Conservation (phyloP, 2,797 vertebrate species). For the Scleropages formosus region DNA sequence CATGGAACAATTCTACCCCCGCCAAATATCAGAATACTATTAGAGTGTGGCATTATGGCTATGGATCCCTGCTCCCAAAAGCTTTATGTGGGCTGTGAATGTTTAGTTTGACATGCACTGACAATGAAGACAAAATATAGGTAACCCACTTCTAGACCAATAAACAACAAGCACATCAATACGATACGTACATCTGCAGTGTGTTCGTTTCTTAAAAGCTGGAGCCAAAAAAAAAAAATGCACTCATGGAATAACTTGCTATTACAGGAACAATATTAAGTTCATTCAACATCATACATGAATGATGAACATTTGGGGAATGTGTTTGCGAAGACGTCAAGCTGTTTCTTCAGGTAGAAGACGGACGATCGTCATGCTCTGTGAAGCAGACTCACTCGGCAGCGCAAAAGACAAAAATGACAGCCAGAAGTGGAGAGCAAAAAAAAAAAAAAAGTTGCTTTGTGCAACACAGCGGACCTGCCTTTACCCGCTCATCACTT, state of each 20-base stretch:
- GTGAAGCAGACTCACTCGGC: background rate
- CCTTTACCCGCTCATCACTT: conserved; percentile 33
- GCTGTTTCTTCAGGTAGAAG: background rate
- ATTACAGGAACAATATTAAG: conserved; percentile 16
- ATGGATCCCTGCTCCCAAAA: no score
- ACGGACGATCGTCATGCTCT: background rate
- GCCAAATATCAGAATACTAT: no score
- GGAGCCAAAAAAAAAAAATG: background rate
- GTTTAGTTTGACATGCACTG: background rate
- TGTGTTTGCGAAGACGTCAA: background rate
- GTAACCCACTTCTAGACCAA: background rate
- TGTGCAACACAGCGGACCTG: conserved; percentile 38
- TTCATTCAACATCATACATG: background rate
- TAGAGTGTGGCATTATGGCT: no score
- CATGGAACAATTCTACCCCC: no score
- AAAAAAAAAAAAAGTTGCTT: conserved; percentile 24
- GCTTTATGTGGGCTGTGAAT: background rate
- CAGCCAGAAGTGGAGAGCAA: background rate
- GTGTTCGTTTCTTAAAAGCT: background rate
- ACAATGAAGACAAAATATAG: background rate
- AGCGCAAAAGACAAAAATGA: conserved; percentile 15
- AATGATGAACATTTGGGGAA: background rate
- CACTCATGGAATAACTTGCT: background rate
- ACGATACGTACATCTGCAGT: background rate
- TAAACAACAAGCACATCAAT: background rate